Evolutionary conservation across 2,888 invertebrate species (phyloP), one percentile per base, ranked within the genome.

Genomic region (Aporophyla lueneburgensis): DNA sequence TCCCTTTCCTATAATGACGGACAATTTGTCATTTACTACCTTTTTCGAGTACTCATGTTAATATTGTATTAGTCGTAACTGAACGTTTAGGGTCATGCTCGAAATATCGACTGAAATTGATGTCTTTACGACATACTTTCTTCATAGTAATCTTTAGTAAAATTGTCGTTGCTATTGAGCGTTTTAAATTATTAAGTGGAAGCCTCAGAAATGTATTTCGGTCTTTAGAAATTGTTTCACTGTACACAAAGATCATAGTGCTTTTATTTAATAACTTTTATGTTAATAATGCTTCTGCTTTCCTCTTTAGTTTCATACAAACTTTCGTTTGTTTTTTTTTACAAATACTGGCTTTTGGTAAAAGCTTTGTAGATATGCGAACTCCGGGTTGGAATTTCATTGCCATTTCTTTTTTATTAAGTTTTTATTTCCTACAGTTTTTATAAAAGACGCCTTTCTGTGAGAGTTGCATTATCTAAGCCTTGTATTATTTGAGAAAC

Each of bases 1-100:
- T 92, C 92, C 88, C 92, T 93, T 93, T 93, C 89, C 86, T 88
- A 83, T 90, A 92, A 92, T 91, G 78, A 82, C 77, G 74, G 73
- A 75, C 82, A 76, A 85, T 87, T 87, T 87, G 87, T 88, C 86
- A 81, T 84, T 87, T 83, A 78, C 65, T 73, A 80, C 83, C 73
- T 78, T 85, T 85, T 80, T 80, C 49, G 74, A 83, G 61, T 74
- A 74, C 53, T 70, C 66, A 65, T 78, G 61, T 74, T 77, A 81
- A 81, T 86, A 76, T 81, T 84, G 54, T 71, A 76, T 66, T 71
- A 62, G 71, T 53, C 43, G 33, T 75, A 74, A 71, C 61, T 61
- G 63, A 71, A 68, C 27, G 40, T 66, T 69, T 59, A 56, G 62
- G 71, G 66, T 54, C 49, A 67, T 33, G 70, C 59, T 79, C 21